Conservation (phyloP, 2,797 vertebrate species). For the Naso thynnoides region DNA sequence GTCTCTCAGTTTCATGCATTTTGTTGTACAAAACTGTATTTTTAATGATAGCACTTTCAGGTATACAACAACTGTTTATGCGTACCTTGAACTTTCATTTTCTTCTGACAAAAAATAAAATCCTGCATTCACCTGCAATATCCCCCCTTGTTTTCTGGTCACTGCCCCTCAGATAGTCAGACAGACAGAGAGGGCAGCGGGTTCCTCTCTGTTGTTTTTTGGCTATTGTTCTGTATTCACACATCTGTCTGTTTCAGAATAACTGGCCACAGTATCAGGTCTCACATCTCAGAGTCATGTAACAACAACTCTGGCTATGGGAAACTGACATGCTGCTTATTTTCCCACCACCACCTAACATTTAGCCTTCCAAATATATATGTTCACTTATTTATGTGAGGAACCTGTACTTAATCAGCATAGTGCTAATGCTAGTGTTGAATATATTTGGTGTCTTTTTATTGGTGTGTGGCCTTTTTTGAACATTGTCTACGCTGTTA, state of each 20-base stretch:
- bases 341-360: slow-evolving; percentile 39
- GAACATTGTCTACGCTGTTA: not conserved
- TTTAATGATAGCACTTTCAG: not conserved
- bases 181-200: slow-evolving; percentile 58
- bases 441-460: not conserved
- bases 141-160: slow-evolving; percentile 45
- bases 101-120: not conserved
- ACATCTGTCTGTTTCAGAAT: slow-evolving; percentile 78
- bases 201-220: slow-evolving; percentile 75
- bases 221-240: slow-evolving; percentile 70
- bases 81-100: not conserved
- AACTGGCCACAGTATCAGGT: slow-evolving; percentile 78
- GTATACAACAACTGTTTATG: not conserved
- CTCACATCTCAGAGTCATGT: slow-evolving; percentile 73
- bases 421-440: not conserved
- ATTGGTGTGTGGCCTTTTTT: not conserved
- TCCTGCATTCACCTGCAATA: slow-evolving; percentile 7
- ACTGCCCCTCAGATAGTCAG: slow-evolving; percentile 58
- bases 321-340: slow-evolving; percentile 66
- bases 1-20: not conserved
- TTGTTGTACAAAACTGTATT: not conserved
- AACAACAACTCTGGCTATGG: slow-evolving; percentile 73
- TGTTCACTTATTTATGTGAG: not conserved
- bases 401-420: slow-evolving; percentile 32
- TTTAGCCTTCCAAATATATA: slow-evolving; percentile 12